Conservation (phyloP, 2,113 vertebrate species). For the Progne subis region DNA sequence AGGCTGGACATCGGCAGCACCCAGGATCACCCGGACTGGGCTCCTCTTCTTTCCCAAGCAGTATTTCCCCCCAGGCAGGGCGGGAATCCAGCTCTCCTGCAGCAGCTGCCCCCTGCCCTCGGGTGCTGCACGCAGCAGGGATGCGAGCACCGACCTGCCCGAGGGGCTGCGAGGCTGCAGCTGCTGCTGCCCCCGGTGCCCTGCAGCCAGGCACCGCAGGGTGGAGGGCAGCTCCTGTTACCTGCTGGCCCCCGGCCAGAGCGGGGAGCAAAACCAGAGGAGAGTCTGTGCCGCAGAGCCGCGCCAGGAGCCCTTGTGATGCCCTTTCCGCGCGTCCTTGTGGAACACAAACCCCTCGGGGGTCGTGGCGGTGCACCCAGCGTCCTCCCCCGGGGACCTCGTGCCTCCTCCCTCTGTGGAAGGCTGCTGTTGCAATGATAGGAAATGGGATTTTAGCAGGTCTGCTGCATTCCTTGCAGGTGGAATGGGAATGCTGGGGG, state of each 20-base stretch:
- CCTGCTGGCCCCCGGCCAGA: background rate
- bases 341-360: rapidly evolving
- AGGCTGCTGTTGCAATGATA: rapidly evolving
- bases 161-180: background rate
- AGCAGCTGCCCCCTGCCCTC: background rate
- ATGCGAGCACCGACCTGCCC: background rate
- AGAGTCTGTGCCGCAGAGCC: background rate
- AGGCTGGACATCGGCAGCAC: background rate
- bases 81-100: background rate
- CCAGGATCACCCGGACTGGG: background rate
- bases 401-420: rapidly evolving
- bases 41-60: background rate
- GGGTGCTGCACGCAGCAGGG: too few species aligned
- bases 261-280: background rate
- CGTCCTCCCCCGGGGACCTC: background rate
- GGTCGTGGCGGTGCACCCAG: rapidly evolving
- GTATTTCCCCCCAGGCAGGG: rapidly evolving
- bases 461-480: background rate
- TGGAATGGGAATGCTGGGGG: background rate
- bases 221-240: background rate
- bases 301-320: background rate
- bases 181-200: background rate
- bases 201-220: background rate
- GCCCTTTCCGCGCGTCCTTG: background rate
- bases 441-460: rapidly evolving